phyloP scores from a whole-genome alignment of 2,888 invertebrate genomes.

The Bombylius discolor region DNA sequence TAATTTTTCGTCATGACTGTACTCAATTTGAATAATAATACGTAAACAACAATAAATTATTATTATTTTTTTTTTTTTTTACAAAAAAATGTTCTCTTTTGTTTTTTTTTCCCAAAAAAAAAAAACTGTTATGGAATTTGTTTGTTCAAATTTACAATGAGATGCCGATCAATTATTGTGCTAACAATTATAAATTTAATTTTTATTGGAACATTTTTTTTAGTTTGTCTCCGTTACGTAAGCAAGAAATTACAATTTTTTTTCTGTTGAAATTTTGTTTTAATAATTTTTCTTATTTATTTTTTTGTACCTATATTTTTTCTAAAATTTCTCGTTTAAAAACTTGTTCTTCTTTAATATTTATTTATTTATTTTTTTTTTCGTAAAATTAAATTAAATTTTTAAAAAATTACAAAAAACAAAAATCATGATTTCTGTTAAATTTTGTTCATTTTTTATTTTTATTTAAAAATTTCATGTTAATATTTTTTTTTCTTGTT shows the following conservation, averaged over 20 bases:
- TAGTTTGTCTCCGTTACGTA: constrained; percentile 3
- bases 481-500: neutral
- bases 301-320: neutral
- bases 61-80: too few relatives aligned
- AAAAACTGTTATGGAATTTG: too few relatives aligned
- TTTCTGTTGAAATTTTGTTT: neutral
- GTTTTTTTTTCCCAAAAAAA: too few relatives aligned
- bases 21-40: too few relatives aligned
- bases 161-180: neutral
- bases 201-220: neutral
- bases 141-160: too few relatives aligned
- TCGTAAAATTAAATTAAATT: neutral
- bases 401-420: neutral
- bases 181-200: neutral
- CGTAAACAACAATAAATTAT: too few relatives aligned
- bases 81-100: too few relatives aligned
- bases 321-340: neutral
- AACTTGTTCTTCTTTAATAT: neutral
- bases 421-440: neutral
- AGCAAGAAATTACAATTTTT: neutral
- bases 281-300: neutral
- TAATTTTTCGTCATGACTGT: too few relatives aligned
- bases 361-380: neutral
- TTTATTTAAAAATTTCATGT: neutral
- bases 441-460: neutral